Base-by-base conservation (phyloP, 2,113 vertebrate genomes). In the Ondatra zibethicus region DNA sequence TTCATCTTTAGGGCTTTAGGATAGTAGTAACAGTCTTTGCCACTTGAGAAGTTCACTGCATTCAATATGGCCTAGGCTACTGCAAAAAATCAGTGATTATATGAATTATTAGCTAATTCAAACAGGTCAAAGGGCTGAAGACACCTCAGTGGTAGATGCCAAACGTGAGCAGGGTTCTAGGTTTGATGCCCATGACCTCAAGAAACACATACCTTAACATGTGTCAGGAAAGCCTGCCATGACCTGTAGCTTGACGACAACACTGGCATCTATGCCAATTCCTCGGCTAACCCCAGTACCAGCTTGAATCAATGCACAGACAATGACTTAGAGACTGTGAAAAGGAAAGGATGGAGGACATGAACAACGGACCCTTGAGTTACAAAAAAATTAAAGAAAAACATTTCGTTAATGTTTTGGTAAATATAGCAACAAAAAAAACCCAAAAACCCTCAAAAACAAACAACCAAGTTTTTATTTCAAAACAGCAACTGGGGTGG, bases 401-500 rank as follows among this genome's bases (percentile, higher is more conserved):
- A 39, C 6, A 16, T 61, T 87, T 47, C 52, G n/a, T 81, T 21
- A 91, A 61, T 68, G 65, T 85, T 25, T 91, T 94, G 21, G 50
- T 87, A 65, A 55, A 47, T 52, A n/a, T 21, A 65, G 92, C 72
- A 97, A 97, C n/a, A 52, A 39, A 63, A 80, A 77, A 7, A 91
- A 52, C 55, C 47, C 47, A 4, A 58, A 58, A n/a, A n/a, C n/a
- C 17, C 19, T 58, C 19, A 97, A 45, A 39, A 63, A 81, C 19
- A 14, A 92, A 65, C n/a, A 88, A 97, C 50, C 66, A 13, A 14
- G 87, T 70, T 97, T 96, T 82, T 97, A 97, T 92, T 98, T 98
- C 97, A 94, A 76, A 97, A 96, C 94, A 66, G 96, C 92, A 95
- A 96, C 96, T 98, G 95, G 82, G 96, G 94, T 76, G 72, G 78